Evolutionary conservation across 92 coral and sea anemone genomes (phyloP), one percentile per base, ranked within the genome.

Genomic region (Anthopleura xanthogrammica): DNA sequence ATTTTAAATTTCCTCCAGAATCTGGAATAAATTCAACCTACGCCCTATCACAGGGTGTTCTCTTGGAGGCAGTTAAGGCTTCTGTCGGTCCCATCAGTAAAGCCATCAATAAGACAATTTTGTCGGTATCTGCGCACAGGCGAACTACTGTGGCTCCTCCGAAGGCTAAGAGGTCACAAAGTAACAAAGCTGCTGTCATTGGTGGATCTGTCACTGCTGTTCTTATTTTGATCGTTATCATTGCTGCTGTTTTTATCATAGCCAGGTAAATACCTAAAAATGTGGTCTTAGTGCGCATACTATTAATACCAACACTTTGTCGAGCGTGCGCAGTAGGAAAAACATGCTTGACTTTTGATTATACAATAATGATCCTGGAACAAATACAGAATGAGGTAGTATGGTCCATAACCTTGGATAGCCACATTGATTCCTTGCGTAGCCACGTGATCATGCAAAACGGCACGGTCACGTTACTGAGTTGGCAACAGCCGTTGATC

Each of bases 1-100:
- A 85, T 20, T 2, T 85, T 42, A 82, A 85, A 60, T 79, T 74
- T 19, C 88, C 88, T 0, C 79, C 79, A 8, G 88, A 83, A 55
- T 57, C 84, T 13, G 75, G 77, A 23, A 24, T 23, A 3, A 36
- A 68, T 36, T 36, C 74, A 43, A 56, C 14, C 41, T n/a, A 78
- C 7, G 74, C 56, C 39, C 62, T 85, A 41, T 24, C 39, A 58
- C 75, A 56, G 56, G 66, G 36, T 50, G 60, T 58, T 3, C 60
- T 85, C 62, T 77, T 74, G 1, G 3, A 77, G 24, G 76, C 75
- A 10, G 84, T 85, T 2, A 16, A 71, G 79, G 23, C 64, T 29
- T 85, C 84, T 57, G 10, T 56, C 50, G 19, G 50, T 23, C 48
- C 52, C 42, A 72, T 85, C 17, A 43, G 80, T 3, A 71, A 60